These are phyloP conservation scores for Kradibia gibbosae DNA, from an alignment of 1,140 invertebrate species.

Conservation along the genomic window DNA sequence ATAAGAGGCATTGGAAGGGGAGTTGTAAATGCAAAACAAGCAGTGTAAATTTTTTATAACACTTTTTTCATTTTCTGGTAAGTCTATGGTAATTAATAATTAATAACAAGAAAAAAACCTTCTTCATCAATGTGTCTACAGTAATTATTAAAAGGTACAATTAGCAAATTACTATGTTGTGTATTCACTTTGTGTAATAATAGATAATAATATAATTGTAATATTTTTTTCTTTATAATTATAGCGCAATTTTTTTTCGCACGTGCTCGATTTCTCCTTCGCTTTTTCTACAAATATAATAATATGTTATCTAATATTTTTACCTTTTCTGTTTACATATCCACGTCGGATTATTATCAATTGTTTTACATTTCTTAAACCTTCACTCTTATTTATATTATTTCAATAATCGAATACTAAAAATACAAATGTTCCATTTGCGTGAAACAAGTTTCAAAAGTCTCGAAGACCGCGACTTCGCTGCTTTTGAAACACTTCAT, in stretches of 20 bases:
- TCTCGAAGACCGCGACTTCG: constrained; percentile 54
- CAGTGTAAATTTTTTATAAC: constrained; percentile 68
- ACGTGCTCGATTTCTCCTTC: constrained; percentile 63
- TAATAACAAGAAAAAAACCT: constrained; percentile 72
- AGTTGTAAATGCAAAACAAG: constrained; percentile 61
- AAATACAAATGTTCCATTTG: constrained; percentile 71
- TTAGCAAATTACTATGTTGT: constrained; percentile 74
- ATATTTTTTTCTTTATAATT: constrained; percentile 68
- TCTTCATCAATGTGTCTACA: constrained; percentile 72
- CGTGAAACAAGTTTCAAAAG: constrained; percentile 58
- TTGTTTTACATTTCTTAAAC: constrained; percentile 57
- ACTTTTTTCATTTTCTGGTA: constrained; percentile 71
- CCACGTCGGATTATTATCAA: constrained; percentile 69
- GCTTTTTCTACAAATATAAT: constrained; percentile 71
- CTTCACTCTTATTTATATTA: constrained; percentile 68
- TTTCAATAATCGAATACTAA: constrained; percentile 69
- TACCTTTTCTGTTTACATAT: constrained; percentile 64
- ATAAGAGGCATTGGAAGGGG: constrained; percentile 4
- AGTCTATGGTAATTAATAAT: constrained; percentile 72
- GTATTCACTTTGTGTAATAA: constrained; percentile 73
- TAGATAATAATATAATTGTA: constrained; percentile 72
- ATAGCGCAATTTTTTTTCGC: constrained; percentile 67
- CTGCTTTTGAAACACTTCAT: constrained; percentile 58
- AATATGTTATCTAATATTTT: constrained; percentile 70
- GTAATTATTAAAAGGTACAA: constrained; percentile 74